phyloP scores from a whole-genome alignment of 1,140 invertebrate genomes.

The Nephila pilipes region DNA sequence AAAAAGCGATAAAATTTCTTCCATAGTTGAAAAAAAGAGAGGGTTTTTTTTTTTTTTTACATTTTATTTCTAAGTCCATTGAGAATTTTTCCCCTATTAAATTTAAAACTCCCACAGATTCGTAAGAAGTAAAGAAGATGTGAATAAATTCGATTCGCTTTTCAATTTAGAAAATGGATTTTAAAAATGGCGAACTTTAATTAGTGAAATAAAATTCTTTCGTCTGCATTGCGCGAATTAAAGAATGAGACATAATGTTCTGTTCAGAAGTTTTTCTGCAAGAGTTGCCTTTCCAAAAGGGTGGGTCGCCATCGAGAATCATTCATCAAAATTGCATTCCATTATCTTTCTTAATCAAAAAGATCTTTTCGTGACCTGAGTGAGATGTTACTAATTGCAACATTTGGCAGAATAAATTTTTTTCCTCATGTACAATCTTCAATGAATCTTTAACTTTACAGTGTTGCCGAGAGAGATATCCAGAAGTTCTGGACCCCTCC shows the following conservation, averaged over 20 bases:
- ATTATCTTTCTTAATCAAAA: conserved; percentile 18
- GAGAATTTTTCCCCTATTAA: too few species aligned
- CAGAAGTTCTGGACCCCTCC: too few species aligned
- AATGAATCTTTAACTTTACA: background rate
- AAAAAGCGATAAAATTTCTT: too few species aligned
- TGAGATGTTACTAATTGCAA: conserved; percentile 5
- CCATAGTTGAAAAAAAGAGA: too few species aligned
- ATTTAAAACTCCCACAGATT: too few species aligned
- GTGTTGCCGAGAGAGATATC: too few species aligned
- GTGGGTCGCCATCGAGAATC: background rate
- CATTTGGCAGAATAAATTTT: background rate
- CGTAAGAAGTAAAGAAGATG: too few species aligned
- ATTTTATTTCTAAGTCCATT: too few species aligned
- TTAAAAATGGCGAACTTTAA: background rate
- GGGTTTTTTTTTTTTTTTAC: too few species aligned
- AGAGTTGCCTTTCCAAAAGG: background rate
- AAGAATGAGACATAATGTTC: background rate
- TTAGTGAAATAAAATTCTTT: background rate
- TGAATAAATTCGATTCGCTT: background rate
- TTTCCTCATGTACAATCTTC: background rate
- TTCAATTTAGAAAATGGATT: background rate
- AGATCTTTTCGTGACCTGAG: background rate
- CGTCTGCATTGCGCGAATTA: background rate
- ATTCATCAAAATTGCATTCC: conserved; percentile 27
- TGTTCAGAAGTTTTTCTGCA: background rate